Percentiles rank a stretch among this genome's conserved stretches.
Evolutionary conservation across 2,797 vertebrate genomes (phyloP).

Genomic region (Toxotes lorentzi): DNA sequence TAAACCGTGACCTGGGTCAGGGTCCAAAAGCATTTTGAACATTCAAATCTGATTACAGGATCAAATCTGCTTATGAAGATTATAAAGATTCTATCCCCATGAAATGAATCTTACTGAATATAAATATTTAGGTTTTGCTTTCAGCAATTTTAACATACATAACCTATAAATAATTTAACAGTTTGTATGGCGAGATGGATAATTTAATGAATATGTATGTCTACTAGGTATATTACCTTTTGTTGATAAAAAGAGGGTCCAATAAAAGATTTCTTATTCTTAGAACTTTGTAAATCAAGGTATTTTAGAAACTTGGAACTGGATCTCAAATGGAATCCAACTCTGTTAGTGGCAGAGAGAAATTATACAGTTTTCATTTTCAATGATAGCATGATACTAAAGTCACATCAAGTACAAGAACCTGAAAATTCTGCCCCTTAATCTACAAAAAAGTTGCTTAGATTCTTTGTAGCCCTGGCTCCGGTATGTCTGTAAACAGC

Average conservation of each 20-base stretch:
- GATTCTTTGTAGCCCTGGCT: neutral
- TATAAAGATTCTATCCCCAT: too few relatives aligned
- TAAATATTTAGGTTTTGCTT: neutral
- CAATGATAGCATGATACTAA: neutral
- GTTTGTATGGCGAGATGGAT: neutral
- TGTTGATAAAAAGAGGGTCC: neutral
- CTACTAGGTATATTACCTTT: neutral
- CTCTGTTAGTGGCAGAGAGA: neutral
- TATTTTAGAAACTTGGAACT: neutral
- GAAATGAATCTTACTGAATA: neutral
- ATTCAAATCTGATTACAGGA: neutral
- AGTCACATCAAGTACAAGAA: slow-evolving; percentile 1
- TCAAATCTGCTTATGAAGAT: neutral
- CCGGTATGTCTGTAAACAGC: neutral
- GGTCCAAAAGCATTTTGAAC: neutral
- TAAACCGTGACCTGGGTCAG: slow-evolving; percentile 7
- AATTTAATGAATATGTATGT: neutral
- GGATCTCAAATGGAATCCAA: too few relatives aligned
- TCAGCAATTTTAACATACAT: neutral
- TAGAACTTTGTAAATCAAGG: too few relatives aligned
- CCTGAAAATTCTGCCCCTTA: neutral
- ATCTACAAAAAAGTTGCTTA: neutral
- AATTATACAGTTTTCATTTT: neutral
- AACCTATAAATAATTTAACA: neutral
- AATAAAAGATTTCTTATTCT: neutral